A percentile compares a stretch with the other conserved stretches of the same genome.
phyloP scores from a whole-genome alignment of 2,113 vertebrate species.

The Spermophilus dauricus region DNA sequence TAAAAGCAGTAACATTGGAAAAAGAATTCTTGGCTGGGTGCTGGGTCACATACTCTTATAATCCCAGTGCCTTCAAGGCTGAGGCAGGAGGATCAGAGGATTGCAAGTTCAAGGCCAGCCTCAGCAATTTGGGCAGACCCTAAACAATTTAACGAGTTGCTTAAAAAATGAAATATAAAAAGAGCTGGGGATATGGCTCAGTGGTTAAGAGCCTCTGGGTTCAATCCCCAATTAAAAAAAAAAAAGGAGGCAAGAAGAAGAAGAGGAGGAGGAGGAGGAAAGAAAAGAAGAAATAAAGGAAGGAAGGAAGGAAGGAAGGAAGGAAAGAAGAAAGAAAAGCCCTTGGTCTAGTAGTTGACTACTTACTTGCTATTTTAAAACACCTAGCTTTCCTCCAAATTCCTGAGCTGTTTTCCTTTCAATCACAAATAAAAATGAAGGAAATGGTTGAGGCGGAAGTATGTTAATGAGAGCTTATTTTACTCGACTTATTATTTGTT shows the following conservation, averaged over 20 bases:
- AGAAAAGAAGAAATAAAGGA: background rate
- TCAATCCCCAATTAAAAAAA: background rate
- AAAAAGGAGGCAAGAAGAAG: no score
- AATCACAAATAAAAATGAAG: constrained; percentile 25
- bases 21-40: background rate
- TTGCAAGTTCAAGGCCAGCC: background rate
- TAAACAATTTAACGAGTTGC: no score
- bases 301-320: no score
- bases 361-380: constrained; percentile 22
- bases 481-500: background rate
- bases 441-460: background rate
- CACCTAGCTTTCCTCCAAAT: background rate
- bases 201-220: background rate
- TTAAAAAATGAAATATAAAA: background rate
- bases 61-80: background rate
- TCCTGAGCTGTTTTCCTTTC: background rate
- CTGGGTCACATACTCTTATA: background rate
- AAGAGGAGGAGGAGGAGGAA: no score
- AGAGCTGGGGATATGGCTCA: background rate
- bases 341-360: background rate
- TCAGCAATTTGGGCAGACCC: background rate
- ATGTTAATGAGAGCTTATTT: constrained; percentile 12
- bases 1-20: constrained; percentile 20
- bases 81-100: background rate
- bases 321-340: background rate